phyloP scores from a whole-genome alignment of 2,888 invertebrate genomes.

The Yponomeuta evonymella region DNA sequence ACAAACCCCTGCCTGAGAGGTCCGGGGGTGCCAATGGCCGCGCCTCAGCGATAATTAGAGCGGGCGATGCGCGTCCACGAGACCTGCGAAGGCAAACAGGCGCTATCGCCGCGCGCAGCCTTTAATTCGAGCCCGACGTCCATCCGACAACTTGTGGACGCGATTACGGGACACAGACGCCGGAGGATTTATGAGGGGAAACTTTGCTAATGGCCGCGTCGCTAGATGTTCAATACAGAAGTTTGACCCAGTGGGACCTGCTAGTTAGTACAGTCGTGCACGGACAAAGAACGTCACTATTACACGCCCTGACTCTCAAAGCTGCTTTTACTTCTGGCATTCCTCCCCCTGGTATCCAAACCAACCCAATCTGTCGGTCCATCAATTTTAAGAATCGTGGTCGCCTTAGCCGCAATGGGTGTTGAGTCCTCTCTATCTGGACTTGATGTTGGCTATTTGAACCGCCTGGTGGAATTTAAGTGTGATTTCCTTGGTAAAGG shows the following conservation, averaged over 20 bases:
- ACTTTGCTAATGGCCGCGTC: conserved; percentile 17
- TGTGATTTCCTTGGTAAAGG: no score
- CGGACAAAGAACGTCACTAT: not conserved
- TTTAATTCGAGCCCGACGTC: conserved; percentile 67
- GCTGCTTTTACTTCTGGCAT: no score
- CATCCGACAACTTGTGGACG: conserved; percentile 56
- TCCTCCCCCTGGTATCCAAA: no score
- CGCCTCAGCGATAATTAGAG: conserved; percentile 53
- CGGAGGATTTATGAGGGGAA: conserved; percentile 49
- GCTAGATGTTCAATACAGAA: not conserved
- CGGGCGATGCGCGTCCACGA: conserved; percentile 69
- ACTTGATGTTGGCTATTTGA: no score
- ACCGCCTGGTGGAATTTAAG: no score
- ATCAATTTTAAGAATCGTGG: no score
- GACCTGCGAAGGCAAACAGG: conserved; percentile 52
- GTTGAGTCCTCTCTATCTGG: no score
- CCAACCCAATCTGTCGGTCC: no score
- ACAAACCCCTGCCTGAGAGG: not conserved
- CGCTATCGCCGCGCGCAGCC: conserved; percentile 67
- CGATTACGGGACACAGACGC: conserved; percentile 38
- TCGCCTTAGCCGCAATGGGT: no score
- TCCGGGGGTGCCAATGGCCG: not conserved
- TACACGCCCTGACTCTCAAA: no score
- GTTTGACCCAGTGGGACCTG: not conserved
- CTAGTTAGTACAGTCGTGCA: not conserved